phyloP scores from a whole-genome alignment of 2,113 vertebrate species.

The Anarrhichthys ocellatus region DNA sequence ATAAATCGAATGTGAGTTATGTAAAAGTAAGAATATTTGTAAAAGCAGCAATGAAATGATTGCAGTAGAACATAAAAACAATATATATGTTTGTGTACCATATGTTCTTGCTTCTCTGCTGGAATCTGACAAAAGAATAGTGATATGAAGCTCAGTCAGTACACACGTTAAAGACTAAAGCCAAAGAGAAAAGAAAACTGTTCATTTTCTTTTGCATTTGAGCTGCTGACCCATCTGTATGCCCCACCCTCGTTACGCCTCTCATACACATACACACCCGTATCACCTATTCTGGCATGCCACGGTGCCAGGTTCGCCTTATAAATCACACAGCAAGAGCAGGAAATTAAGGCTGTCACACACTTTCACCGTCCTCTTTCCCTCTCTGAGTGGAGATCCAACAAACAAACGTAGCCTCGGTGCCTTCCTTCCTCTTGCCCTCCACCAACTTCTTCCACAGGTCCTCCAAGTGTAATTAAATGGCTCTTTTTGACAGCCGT shows the following conservation, averaged over 20 bases:
- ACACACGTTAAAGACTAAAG: background rate
- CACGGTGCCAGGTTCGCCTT: slow-evolving; percentile 40
- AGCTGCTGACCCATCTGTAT: slow-evolving; percentile 10
- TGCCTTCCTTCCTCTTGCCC: slow-evolving; percentile 46
- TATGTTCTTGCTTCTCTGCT: background rate
- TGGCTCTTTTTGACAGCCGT: slow-evolving; percentile 66
- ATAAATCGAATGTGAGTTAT: background rate
- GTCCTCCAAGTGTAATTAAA: slow-evolving; percentile 79
- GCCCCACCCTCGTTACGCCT: slow-evolving; percentile 1
- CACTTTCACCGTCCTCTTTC: slow-evolving; percentile 37
- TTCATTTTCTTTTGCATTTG: background rate
- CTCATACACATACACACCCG: slow-evolving; percentile 43
- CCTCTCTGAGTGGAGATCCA: slow-evolving; percentile 34
- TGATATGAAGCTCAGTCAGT: background rate
- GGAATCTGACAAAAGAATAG: background rate
- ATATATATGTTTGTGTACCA: background rate
- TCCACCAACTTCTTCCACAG: slow-evolving; percentile 41
- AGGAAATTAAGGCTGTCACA: slow-evolving; percentile 78
- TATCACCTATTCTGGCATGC: slow-evolving; percentile 45
- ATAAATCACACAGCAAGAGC: slow-evolving; percentile 72
- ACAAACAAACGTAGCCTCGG: slow-evolving; percentile 39
- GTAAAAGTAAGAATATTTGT: background rate
- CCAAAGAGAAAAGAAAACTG: background rate
- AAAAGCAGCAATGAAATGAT: background rate
- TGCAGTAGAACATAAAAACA: background rate